Conservation (phyloP, 2,797 vertebrate species). For the Acanthurus tractus region DNA sequence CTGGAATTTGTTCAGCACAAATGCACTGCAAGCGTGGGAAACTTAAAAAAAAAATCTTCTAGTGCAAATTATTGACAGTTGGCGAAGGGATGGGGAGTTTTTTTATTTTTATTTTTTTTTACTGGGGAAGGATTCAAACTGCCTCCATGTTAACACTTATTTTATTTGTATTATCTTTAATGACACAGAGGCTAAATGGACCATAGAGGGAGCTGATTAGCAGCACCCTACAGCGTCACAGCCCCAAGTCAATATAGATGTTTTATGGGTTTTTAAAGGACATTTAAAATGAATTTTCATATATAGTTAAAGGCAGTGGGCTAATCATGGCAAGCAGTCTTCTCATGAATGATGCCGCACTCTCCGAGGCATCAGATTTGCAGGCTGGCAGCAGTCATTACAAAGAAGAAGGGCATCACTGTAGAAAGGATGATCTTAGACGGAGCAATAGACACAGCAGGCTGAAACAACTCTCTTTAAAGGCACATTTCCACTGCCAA, state of each 20-base stretch:
- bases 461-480: conserved; percentile 59
- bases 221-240: conserved; percentile 74
- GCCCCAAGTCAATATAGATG: conserved; percentile 80
- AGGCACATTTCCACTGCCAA: conserved; percentile 58
- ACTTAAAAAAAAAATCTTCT: conserved; percentile 66
- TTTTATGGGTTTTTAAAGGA: conserved; percentile 84
- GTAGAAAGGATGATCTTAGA: conserved; percentile 58
- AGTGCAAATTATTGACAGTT: conserved; percentile 79
- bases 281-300: conserved; percentile 84
- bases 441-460: conserved; percentile 61
- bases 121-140: conserved; percentile 66
- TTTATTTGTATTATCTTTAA: conserved; percentile 88
- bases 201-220: conserved; percentile 84
- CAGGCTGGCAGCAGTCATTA: conserved; percentile 71
- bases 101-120: conserved; percentile 42
- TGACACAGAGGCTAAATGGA: conserved; percentile 85
- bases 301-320: conserved; percentile 77
- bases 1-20: conserved; percentile 86
- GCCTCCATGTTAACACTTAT: conserved; percentile 82
- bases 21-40: conserved; percentile 77
- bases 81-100: conserved; percentile 52
- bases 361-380: conserved; percentile 57
- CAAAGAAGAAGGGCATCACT: conserved; percentile 55
- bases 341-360: conserved; percentile 71
- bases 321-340: conserved; percentile 77